These are phyloP conservation scores for Muscidifurax raptorellus DNA, from an alignment of 1,140 invertebrate species.

Conservation along the genomic window DNA sequence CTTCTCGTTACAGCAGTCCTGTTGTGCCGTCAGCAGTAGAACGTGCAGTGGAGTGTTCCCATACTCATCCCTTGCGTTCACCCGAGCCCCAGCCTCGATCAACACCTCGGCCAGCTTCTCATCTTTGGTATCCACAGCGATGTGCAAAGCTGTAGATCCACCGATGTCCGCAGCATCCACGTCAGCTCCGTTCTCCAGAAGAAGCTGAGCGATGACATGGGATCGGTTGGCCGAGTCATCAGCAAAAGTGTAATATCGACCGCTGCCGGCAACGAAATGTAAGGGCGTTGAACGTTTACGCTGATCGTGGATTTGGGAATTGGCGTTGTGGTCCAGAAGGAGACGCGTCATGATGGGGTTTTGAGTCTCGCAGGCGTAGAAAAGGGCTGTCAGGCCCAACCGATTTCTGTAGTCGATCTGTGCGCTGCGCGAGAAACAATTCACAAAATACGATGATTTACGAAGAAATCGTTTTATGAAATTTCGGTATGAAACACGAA, in stretches of 20 bases:
- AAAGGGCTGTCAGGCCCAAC: background rate
- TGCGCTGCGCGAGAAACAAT: background rate
- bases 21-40: background rate
- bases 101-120: background rate
- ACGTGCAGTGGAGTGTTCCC: conserved; percentile 27
- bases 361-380: conserved; percentile 24
- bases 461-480: too few species aligned
- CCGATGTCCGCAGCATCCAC: background rate
- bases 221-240: conserved; percentile 2
- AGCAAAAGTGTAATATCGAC: background rate
- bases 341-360: background rate
- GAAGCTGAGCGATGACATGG: background rate
- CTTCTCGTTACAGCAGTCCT: background rate
- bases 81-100: background rate
- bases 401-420: conserved; percentile 9
- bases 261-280: background rate
- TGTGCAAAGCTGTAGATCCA: background rate
- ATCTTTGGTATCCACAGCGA: conserved; percentile 9
- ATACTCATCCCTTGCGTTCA: background rate
- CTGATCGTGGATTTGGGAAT: background rate
- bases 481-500: too few species aligned
- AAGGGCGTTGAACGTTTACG: background rate
- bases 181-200: background rate
- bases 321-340: background rate
- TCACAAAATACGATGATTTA: background rate